Percentiles rank a stretch among this genome's conserved stretches.
Evolutionary conservation across 2,113 vertebrate species (phyloP).

Genomic region (Nibea albiflora): DNA sequence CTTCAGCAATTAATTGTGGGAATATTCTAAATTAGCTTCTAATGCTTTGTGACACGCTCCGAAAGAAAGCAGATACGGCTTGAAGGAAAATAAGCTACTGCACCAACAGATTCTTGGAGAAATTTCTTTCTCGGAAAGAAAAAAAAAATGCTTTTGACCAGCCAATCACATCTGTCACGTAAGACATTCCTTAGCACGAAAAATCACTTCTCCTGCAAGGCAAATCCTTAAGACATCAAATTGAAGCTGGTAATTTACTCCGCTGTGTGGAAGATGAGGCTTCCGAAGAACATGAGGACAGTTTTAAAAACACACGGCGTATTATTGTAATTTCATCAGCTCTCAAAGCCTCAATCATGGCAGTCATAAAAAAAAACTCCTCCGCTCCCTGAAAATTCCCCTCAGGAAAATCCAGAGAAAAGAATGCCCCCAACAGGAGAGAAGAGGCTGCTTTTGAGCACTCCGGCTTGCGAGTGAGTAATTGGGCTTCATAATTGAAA

Average conservation of each 20-base stretch:
- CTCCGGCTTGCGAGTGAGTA: conserved; percentile 47
- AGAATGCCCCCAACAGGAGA: conserved; percentile 39
- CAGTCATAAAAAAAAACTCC: conserved; percentile 42
- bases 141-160: conserved; percentile 47
- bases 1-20: conserved; percentile 66
- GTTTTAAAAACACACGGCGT: conserved; percentile 24
- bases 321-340: conserved; percentile 66
- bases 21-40: conserved; percentile 66
- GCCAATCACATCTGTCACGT: conserved; percentile 47
- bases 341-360: conserved; percentile 59
- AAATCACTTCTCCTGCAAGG: conserved; percentile 45
- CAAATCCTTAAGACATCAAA: conserved; percentile 48
- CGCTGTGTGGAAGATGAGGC: conserved; percentile 35
- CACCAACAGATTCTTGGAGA: conserved; percentile 23
- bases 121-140: conserved; percentile 14
- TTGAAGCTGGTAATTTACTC: conserved; percentile 35
- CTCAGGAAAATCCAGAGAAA: conserved; percentile 45
- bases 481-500: conserved; percentile 63
- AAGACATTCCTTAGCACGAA: neutral
- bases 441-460: conserved; percentile 54
- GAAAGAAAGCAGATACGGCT: conserved; percentile 50
- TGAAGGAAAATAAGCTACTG: conserved; percentile 30
- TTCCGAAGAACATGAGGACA: conserved; percentile 24
- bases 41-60: conserved; percentile 60
- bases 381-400: conserved; percentile 41